Evolutionary conservation across 2,888 invertebrate genomes (phyloP).

Genomic region (Adela reaumurella): DNA sequence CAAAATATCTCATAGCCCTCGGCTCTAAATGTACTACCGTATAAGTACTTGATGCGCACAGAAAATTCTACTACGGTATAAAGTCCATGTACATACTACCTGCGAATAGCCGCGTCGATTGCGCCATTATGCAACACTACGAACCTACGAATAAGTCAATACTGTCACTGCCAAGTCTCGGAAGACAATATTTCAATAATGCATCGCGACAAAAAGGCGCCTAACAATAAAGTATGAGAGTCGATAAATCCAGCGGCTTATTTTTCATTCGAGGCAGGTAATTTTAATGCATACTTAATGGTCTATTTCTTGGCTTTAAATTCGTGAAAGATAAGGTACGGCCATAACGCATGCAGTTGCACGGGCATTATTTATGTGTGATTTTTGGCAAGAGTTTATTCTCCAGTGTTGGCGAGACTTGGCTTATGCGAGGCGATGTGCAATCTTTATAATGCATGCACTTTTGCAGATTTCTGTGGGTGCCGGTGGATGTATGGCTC

Average conservation of each 20-base stretch:
- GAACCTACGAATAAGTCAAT: no score
- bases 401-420: slow-evolving; percentile 27
- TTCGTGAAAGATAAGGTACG: slow-evolving; percentile 51
- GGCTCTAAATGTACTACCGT: no score
- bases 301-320: slow-evolving; percentile 56
- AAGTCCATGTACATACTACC: no score
- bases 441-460: slow-evolving; percentile 56
- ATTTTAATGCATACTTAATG: slow-evolving; percentile 58
- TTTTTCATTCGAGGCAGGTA: slow-evolving; percentile 49
- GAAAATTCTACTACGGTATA: no score
- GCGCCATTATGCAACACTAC: no score
- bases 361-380: slow-evolving; percentile 51
- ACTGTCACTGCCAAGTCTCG: no score
- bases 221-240: slow-evolving; percentile 22
- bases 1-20: no score
- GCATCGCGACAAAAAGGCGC: no score
- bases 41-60: no score
- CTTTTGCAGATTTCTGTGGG: slow-evolving; percentile 24
- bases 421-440: slow-evolving; percentile 42
- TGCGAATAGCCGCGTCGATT: no score
- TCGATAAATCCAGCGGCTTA: slow-evolving; percentile 20
- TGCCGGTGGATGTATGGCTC: not conserved
- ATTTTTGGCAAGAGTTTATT: slow-evolving; percentile 51
- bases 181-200: no score
- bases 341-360: slow-evolving; percentile 54